Base-by-base conservation (phyloP, 2,113 vertebrate genomes). In the Gracilinanus agilis region DNA sequence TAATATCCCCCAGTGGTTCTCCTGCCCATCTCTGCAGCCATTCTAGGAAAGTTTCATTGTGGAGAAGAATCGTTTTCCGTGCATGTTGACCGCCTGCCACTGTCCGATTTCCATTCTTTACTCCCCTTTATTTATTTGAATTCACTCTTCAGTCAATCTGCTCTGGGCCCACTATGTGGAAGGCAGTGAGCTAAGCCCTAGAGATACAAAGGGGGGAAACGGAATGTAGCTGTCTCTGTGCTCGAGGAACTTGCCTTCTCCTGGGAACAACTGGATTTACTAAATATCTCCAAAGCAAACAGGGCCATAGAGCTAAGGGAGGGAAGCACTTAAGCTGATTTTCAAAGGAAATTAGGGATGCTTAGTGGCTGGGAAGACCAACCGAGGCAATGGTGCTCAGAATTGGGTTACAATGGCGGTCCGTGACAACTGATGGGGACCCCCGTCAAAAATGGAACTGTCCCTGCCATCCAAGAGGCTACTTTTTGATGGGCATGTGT, bases 41-140 rank as follows among this genome's bases (percentile, higher is more conserved):
- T 49, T 56, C 53, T 75, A 29, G 29, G 88, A 92, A 93, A 40
- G 16, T 53, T 29, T 93, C 23, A 49, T 40, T 40, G 56, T 40
- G 44, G 29, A 75, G 21, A 44, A 53, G 49, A 91, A 67, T 34
- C n/a, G 27, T 67, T 67, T 67, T 29, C n/a, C n/a, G 21, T 13
- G 19, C 16, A 34, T n/a, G 34, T 75, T 13, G 34, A 34, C 61
- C 12, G 13, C 29, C 2, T 89, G 19, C 27, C 54, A 27, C 23
- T 83, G 25, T 9, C 21, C 9, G 21, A 93, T 44, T 89, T 58
- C 75, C 88, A 56, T 93, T 61, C 12, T 75, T n/a, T 94, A 88
- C 56, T 40, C 23, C n/a, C n/a, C n/a, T n/a, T n/a, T n/a, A n/a
- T 7, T 93, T 90, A 49, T 94, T 92, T 91, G 9, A 88, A 49